A percentile compares a stretch with the other conserved stretches of the same genome.
These are phyloP conservation scores for Hirtodrosophila confusa DNA, from an alignment of 2,888 invertebrate species.

Conservation along the genomic window DNA sequence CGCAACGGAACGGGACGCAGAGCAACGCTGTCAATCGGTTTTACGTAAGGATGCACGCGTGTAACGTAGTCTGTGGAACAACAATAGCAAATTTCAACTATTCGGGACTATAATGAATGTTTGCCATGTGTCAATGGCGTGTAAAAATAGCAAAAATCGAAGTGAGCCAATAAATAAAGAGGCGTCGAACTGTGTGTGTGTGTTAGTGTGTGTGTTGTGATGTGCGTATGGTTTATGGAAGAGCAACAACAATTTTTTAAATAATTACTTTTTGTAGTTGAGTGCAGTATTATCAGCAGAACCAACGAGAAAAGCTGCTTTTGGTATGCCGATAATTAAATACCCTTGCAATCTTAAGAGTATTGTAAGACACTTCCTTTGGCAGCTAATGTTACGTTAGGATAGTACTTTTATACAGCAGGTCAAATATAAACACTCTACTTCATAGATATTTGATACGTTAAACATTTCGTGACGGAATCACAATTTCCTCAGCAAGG, in stretches of 20 bases:
- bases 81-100: constrained; percentile 28
- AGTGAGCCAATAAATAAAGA: constrained; percentile 47
- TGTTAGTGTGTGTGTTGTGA: not conserved
- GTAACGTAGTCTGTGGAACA: constrained; percentile 22
- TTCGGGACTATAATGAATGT: constrained; percentile 15
- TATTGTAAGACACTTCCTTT: not conserved
- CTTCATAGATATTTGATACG: not conserved
- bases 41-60: constrained; percentile 6
- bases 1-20: not conserved
- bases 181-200: constrained; percentile 25
- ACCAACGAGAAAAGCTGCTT: not conserved
- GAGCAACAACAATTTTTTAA: constrained; percentile 13
- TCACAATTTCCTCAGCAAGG: not conserved
- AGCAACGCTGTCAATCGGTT: not conserved
- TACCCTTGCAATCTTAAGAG: not conserved
- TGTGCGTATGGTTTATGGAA: constrained; percentile 3
- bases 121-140: constrained; percentile 32
- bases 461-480: not conserved
- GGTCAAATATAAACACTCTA: too few relatives aligned
- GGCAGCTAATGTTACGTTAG: not conserved
- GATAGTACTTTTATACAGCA: too few relatives aligned
- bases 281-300: constrained; percentile 1
- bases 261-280: constrained; percentile 22
- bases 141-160: constrained; percentile 58
- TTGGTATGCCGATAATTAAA: not conserved